These are phyloP conservation scores for Acleris sparsana DNA, from an alignment of 2,888 invertebrate species.

Conservation along the genomic window DNA sequence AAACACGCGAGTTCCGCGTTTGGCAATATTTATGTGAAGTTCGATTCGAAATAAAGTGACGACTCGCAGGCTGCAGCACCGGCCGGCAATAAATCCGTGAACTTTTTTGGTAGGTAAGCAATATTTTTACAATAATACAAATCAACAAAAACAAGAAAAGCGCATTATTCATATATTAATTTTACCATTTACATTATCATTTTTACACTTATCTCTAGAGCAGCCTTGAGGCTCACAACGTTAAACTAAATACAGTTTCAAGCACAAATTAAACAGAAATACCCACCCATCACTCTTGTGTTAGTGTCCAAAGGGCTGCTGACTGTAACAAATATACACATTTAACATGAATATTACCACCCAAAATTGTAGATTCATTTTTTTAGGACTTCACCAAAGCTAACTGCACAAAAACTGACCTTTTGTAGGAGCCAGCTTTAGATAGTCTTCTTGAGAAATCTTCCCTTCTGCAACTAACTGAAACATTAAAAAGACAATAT, in stretches of 20 bases:
- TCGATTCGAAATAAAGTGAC: background rate
- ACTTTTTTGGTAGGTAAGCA: no score
- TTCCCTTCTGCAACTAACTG: conserved; percentile 79
- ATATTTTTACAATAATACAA: background rate
- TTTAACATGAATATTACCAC: conserved; percentile 9
- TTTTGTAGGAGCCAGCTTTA: conserved; percentile 75
- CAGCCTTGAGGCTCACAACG: no score
- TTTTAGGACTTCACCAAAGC: conserved; percentile 11
- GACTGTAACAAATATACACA: conserved; percentile 56
- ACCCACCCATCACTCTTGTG: conserved; percentile 65
- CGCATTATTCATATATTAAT: no score
- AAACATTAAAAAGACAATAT: conserved; percentile 52
- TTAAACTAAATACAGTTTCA: no score
- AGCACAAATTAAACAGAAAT: conserved; percentile 38
- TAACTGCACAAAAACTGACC: conserved; percentile 50
- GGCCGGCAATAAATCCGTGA: background rate
- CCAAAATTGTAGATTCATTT: background rate
- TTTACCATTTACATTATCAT: no score
- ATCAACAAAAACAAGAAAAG: background rate
- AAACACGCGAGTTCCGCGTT: background rate
- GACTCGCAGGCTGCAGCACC: background rate
- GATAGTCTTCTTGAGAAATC: conserved; percentile 74
- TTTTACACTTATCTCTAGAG: no score
- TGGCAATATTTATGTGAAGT: background rate
- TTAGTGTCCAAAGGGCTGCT: conserved; percentile 54